Percentiles rank a stretch among this genome's conserved stretches.
Conservation (phyloP, 2,113 vertebrate species). For the Oxyura jamaicensis region DNA sequence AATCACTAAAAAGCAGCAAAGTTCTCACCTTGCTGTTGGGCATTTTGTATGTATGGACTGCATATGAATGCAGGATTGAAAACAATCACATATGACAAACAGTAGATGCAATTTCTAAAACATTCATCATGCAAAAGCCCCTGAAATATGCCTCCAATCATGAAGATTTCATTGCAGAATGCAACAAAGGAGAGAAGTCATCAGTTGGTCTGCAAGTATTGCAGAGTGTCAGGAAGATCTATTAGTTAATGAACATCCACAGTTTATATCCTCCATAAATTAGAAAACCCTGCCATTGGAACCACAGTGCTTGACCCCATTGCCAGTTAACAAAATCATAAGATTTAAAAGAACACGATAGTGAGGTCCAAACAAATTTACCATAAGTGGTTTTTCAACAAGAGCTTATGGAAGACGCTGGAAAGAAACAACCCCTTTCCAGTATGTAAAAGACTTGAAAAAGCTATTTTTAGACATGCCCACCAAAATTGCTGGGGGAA, state of each 20-base stretch:
- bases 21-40: rapidly evolving
- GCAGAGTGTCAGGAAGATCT: background rate
- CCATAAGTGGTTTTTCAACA: background rate
- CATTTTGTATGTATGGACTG: background rate
- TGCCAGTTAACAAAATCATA: background rate
- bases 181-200: background rate
- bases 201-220: background rate
- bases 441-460: background rate
- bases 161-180: background rate
- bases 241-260: background rate
- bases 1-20: background rate
- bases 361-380: background rate
- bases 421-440: background rate
- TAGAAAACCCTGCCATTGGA: conserved; percentile 7
- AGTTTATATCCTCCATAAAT: background rate
- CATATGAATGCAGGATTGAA: background rate
- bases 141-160: background rate
- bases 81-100: background rate
- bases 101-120: background rate
- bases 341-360: background rate
- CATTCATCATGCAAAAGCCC: background rate
- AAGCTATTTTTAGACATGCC: background rate
- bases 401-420: background rate
- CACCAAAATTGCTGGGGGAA: background rate
- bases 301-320: background rate